These are phyloP conservation scores for Intoshia linei DNA, from an alignment of 1,140 invertebrate genomes.

Conservation along the genomic window DNA sequence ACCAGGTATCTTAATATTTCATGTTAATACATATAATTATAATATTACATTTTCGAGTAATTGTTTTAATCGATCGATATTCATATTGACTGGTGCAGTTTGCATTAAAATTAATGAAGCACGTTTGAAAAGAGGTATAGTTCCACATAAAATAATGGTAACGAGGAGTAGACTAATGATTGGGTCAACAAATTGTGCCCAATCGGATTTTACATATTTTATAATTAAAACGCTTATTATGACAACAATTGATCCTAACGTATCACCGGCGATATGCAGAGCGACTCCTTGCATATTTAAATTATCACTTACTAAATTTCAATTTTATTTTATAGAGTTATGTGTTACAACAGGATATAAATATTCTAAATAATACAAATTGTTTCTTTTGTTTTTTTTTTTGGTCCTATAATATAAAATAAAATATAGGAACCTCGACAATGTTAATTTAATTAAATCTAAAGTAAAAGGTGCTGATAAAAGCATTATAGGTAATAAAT, in stretches of 20 bases:
- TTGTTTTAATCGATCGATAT: slow-evolving; percentile 12
- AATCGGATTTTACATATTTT: slow-evolving; percentile 36
- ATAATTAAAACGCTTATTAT: slow-evolving; percentile 42
- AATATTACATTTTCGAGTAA: too few species aligned
- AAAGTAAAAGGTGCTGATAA: too few species aligned
- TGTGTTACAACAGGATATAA: too few species aligned
- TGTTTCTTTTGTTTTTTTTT: too few species aligned
- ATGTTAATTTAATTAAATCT: too few species aligned
- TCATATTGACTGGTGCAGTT: slow-evolving; percentile 21
- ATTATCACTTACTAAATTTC: slow-evolving; percentile 2
- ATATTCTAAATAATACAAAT: too few species aligned
- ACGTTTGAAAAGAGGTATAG: slow-evolving; percentile 18
- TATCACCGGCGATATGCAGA: slow-evolving; percentile 63
- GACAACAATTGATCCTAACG: slow-evolving; percentile 57
- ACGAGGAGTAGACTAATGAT: slow-evolving; percentile 32
- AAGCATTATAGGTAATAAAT: too few species aligned
- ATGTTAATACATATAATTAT: too few species aligned
- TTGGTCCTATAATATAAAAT: too few species aligned
- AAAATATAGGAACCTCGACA: too few species aligned
- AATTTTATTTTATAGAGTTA: too few species aligned
- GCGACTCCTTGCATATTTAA: slow-evolving; percentile 94
- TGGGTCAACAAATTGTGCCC: slow-evolving; percentile 56
- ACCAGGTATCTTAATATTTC: not conserved
- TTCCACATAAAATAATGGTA: slow-evolving; percentile 15
- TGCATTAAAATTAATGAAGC: slow-evolving; percentile 23